A percentile compares a stretch with the other conserved stretches of the same genome.
Evolutionary conservation across 1,140 invertebrate species (phyloP).

Genomic region (Meloidogyne floridensis): DNA sequence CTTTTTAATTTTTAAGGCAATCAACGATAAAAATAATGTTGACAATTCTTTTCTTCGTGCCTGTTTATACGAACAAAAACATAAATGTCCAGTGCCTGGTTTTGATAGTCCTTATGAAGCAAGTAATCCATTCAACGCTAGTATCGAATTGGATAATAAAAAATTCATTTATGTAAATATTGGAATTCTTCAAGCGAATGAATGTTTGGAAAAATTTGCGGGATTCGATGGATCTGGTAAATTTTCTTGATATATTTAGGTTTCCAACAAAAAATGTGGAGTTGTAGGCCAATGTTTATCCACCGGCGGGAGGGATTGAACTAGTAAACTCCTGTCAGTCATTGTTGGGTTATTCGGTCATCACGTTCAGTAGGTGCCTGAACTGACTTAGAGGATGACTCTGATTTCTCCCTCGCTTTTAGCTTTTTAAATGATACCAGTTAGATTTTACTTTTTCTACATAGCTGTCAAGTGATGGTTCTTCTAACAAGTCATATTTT

Average conservation of each 20-base stretch:
- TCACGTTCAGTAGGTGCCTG: too few species aligned
- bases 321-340: too few species aligned
- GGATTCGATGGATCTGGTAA: neutral
- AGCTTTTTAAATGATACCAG: too few species aligned
- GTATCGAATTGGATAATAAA: constrained; percentile 1
- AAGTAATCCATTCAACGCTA: constrained; percentile 1
- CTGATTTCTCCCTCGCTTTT: too few species aligned
- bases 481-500: too few species aligned
- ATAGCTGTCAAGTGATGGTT: too few species aligned
- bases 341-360: too few species aligned
- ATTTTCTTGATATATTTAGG: neutral
- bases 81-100: neutral
- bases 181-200: neutral
- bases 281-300: too few species aligned
- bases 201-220: neutral
- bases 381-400: too few species aligned
- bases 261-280: too few species aligned
- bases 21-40: neutral
- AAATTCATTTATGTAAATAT: constrained; percentile 8
- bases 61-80: constrained; percentile 1
- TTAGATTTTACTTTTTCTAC: too few species aligned
- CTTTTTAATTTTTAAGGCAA: neutral
- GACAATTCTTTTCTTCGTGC: neutral
- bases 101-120: constrained; percentile 5
- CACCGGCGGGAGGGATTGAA: too few species aligned